Evolutionary conservation across 2,113 vertebrate species (phyloP).

Genomic region (Ciconia maguari): DNA sequence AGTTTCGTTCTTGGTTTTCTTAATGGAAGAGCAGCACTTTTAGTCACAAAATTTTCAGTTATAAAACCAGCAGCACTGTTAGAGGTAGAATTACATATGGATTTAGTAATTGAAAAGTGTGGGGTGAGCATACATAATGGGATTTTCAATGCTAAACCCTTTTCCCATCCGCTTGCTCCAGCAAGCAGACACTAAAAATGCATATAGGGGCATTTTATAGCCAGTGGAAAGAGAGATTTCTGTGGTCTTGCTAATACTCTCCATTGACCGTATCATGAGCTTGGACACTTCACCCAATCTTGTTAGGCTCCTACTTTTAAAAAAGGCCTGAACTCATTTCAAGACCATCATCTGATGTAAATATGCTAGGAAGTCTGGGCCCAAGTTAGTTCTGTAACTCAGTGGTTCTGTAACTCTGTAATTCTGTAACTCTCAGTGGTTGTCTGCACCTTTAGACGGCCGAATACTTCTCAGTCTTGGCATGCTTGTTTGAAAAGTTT

Average conservation of each 20-base stretch:
- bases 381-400: background rate
- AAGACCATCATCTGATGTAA: background rate
- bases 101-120: background rate
- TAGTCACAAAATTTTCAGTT: background rate
- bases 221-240: background rate
- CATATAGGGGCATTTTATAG: background rate
- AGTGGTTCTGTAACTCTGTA: too few species aligned
- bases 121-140: background rate
- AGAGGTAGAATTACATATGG: background rate
- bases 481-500: background rate
- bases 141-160: constrained; percentile 7
- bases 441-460: background rate
- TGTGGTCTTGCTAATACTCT: background rate
- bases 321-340: background rate
- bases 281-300: background rate
- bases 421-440: background rate
- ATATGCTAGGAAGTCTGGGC: background rate
- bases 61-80: background rate
- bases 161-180: background rate
- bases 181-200: background rate
- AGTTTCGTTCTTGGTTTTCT: background rate
- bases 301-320: background rate
- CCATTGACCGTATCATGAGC: background rate
- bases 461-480: background rate
- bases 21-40: background rate